phyloP scores from a whole-genome alignment of 2,113 vertebrate species.

The Trichechus manatus region DNA sequence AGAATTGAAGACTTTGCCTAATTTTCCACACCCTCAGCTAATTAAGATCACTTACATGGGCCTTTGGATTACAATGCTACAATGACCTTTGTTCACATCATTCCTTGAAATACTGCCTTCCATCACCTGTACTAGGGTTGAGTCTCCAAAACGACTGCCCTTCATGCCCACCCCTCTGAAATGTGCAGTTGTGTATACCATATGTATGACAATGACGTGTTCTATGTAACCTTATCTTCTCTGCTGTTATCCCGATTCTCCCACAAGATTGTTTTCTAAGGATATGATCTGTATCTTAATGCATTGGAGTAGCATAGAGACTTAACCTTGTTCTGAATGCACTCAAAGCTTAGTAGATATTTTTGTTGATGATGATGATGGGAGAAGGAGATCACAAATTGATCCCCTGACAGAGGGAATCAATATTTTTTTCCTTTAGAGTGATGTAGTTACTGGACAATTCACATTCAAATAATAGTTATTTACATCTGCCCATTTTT shows the following conservation, averaged over 20 bases:
- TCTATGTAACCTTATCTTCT: slow-evolving; percentile 10
- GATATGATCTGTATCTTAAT: not conserved
- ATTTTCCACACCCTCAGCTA: not conserved
- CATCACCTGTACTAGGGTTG: not conserved
- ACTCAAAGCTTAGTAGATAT: not conserved
- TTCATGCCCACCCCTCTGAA: not conserved
- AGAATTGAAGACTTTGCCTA: not conserved
- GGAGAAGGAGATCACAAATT: not conserved
- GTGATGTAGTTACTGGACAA: slow-evolving; percentile 1
- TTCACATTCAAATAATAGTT: not conserved
- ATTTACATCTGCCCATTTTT: not conserved
- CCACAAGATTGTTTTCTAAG: not conserved
- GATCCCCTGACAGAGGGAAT: too few species aligned
- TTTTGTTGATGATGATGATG: not conserved
- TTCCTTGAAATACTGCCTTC: not conserved
- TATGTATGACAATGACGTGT: not conserved
- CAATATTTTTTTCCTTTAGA: not conserved
- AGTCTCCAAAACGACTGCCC: not conserved
- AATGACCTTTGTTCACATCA: not conserved
- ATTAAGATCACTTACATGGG: not conserved
- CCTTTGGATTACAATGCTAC: not conserved
- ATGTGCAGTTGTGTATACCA: not conserved
- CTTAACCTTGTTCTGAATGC: not conserved
- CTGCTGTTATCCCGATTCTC: not conserved
- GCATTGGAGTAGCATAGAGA: not conserved